phyloP scores from a whole-genome alignment of 2,888 invertebrate species.

The Alcis repandata region DNA sequence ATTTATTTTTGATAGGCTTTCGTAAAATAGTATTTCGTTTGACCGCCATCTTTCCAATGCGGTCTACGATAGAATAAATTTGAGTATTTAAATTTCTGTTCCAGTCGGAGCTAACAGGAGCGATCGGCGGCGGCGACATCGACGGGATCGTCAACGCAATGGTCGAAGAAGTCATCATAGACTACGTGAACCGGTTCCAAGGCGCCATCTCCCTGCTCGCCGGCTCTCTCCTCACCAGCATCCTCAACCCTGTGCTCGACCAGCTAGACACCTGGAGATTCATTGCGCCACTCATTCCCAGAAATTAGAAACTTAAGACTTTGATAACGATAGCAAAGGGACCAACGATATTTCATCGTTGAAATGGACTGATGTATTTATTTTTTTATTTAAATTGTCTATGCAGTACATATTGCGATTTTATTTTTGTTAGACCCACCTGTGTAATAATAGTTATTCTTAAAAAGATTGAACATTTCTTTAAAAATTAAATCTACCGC shows the following conservation, averaged over 20 bases:
- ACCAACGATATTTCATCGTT: too few relatives aligned
- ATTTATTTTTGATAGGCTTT: too few relatives aligned
- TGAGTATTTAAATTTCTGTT: conserved; percentile 31
- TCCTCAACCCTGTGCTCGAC: conserved; percentile 68
- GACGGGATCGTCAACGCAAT: conserved; percentile 76
- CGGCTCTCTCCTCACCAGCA: conserved; percentile 39
- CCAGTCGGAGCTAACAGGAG: conserved; percentile 74
- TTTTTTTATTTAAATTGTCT: conserved; percentile 3
- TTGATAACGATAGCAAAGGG: not conserved
- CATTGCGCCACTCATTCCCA: conserved; percentile 61
- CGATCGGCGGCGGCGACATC: conserved; percentile 79
- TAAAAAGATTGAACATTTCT: too few relatives aligned
- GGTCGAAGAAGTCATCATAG: conserved; percentile 71
- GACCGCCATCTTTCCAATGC: too few relatives aligned
- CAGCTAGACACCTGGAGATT: conserved; percentile 74
- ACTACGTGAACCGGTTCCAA: conserved; percentile 72
- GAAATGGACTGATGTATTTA: conserved; percentile 4
- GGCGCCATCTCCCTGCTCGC: conserved; percentile 60
- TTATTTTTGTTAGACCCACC: not conserved
- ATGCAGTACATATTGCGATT: not conserved
- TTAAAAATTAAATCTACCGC: too few relatives aligned
- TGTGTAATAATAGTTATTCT: too few relatives aligned
- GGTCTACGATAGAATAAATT: too few relatives aligned
- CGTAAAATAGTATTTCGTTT: too few relatives aligned
- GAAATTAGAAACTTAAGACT: conserved; percentile 14